phyloP scores from a whole-genome alignment of 2,888 invertebrate genomes.

The Drosophila acutilabella region DNA sequence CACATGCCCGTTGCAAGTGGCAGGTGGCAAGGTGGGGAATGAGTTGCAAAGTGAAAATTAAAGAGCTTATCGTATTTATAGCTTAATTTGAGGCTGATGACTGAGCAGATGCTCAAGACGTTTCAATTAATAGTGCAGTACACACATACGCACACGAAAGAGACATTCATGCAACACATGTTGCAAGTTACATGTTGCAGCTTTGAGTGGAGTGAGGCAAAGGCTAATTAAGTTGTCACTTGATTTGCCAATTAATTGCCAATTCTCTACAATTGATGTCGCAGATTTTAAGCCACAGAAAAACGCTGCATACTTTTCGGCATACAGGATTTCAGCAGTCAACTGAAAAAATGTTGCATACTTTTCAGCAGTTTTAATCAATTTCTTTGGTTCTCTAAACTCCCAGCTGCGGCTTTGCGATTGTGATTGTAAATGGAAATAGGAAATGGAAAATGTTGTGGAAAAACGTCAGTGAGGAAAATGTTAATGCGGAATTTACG shows the following conservation, averaged over 20 bases:
- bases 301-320: conserved; percentile 2
- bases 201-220: background rate
- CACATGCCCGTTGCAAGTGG: conserved; percentile 2
- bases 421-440: conserved; percentile 34
- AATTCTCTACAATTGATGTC: background rate
- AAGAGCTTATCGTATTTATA: conserved; percentile 13
- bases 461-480: conserved; percentile 1
- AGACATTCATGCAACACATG: background rate
- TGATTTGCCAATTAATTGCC: conserved; percentile 37
- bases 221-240: conserved; percentile 32
- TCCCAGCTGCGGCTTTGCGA: conserved; percentile 13
- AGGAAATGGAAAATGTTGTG: conserved; percentile 9
- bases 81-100: conserved; percentile 22
- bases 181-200: background rate
- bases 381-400: background rate
- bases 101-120: conserved; percentile 28
- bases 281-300: background rate
- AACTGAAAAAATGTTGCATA: conserved; percentile 5
- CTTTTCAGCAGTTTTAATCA: conserved; percentile 1
- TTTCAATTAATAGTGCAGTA: conserved; percentile 35
- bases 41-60: conserved; percentile 23
- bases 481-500: conserved; percentile 37
- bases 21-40: conserved; percentile 21
- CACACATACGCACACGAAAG: background rate
- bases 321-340: background rate